A percentile compares a stretch with the other conserved stretches of the same genome.
Evolutionary conservation across 2,113 vertebrate species (phyloP).

Genomic region (Alligator mississippiensis): DNA sequence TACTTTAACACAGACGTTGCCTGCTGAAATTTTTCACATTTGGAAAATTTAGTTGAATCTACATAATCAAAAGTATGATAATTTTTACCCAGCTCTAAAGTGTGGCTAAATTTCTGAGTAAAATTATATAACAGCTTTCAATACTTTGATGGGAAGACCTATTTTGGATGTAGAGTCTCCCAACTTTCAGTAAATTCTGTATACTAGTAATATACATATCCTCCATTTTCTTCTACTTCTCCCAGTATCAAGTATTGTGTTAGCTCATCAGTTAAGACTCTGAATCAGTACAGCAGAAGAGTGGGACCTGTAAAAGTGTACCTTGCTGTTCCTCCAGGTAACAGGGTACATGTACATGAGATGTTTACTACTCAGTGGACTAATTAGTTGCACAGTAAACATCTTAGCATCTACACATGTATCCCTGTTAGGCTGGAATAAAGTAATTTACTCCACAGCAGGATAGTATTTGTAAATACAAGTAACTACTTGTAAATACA

Average conservation of each 20-base stretch:
- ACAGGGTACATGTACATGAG: too few relatives aligned
- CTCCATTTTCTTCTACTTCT: not conserved
- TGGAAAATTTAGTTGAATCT: not conserved
- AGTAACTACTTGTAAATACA: too few relatives aligned
- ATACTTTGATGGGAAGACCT: fast-evolving
- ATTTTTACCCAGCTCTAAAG: not conserved
- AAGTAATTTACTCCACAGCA: too few relatives aligned
- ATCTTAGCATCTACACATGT: too few relatives aligned
- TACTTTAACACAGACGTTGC: not conserved
- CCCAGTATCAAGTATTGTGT: not conserved
- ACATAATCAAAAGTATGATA: not conserved
- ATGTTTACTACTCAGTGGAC: too few relatives aligned
- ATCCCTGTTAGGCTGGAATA: too few relatives aligned
- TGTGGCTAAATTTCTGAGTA: not conserved
- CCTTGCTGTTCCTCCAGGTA: not conserved
- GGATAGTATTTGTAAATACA: too few relatives aligned
- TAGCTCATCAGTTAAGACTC: not conserved
- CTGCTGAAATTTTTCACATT: not conserved
- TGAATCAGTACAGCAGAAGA: not conserved
- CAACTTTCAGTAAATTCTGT: not conserved
- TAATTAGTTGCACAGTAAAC: too few relatives aligned
- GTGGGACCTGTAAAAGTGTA: not conserved
- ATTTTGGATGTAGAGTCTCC: not conserved
- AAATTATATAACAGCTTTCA: not conserved
- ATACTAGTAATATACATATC: not conserved